Evolutionary conservation across 2,797 vertebrate genomes (phyloP).

Genomic region (Pachyuromys duprasi): DNA sequence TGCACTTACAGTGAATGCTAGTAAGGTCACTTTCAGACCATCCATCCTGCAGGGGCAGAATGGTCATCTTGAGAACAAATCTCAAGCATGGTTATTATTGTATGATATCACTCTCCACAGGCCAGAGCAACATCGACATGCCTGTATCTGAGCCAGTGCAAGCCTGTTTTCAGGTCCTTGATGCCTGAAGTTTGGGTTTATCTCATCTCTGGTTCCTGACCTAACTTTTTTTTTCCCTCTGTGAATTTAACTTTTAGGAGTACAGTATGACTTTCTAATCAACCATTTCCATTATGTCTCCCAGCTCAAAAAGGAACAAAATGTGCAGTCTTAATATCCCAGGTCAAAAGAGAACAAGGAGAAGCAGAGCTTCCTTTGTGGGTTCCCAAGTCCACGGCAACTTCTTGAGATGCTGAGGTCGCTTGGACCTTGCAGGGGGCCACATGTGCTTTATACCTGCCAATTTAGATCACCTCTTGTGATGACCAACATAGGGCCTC

Average conservation of each 20-base stretch:
- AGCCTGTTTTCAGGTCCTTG: background rate
- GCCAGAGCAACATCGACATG: background rate
- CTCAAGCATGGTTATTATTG: background rate
- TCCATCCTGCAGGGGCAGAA: background rate
- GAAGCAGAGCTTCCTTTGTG: background rate
- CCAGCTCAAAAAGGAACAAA: background rate
- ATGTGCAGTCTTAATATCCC: background rate
- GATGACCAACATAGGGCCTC: slow-evolving; percentile 45
- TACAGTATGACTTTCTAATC: background rate
- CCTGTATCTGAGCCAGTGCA: background rate
- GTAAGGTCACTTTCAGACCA: background rate
- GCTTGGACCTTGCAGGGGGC: accelerated
- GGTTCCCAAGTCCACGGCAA: background rate
- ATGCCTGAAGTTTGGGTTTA: background rate
- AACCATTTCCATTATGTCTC: background rate
- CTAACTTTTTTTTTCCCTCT: background rate
- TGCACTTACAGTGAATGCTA: background rate
- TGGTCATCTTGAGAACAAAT: background rate
- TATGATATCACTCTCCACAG: background rate
- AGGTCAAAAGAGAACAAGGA: background rate
- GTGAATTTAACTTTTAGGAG: slow-evolving; percentile 4
- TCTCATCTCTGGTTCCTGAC: background rate
- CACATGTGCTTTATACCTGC: background rate
- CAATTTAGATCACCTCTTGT: background rate
- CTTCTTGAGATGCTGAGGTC: background rate